Base-by-base conservation (phyloP, 2,888 invertebrate genomes). In the Mythimna impura region DNA sequence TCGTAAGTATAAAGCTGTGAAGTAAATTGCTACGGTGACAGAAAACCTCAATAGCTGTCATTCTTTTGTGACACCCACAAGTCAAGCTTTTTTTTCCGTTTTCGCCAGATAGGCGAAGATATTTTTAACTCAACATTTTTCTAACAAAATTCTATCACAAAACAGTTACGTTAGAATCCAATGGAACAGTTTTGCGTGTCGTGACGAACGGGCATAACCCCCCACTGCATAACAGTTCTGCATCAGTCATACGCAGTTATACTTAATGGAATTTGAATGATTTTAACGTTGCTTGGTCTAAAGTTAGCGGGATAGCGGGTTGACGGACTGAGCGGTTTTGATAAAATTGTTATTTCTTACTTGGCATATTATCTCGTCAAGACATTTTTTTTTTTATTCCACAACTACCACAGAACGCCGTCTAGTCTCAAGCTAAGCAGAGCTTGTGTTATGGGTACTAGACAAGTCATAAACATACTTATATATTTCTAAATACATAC, bases 161-260 rank as follows among this genome's bases (percentile, higher is more conserved):
- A 64, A 78, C 84, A 73, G 80, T 84, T 82, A 82, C 34, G 36
- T 65, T 76, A 73, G 74, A 75, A 76, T 80, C 64, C 25, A 72
- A 77, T 76, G 60, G 61, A 81, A 68, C 71, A 78, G 82, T 78
- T 78, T 68, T 72, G 69, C 67, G 70, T 88, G 78, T 89, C 91
- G 91, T 91, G 91, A 79, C 77, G 71, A 25, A 55, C 66, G 70
- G 52, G 71, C 79, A 89, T 90, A 87, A 81, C 82, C 78, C 68
- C 73, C 61, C 82, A 87, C 88, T 86, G 87, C 87, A 89, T 88
- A 86, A 84, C 85, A 73, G 85, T 84, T 84, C 76, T 80, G 77
- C 72, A 89, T 90, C 89, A 87, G 88, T 89, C 89, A 87, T 83
- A 88, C 86, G 81, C 87, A 86, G 86, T 89, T 87, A 89, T 84